A percentile compares a stretch with the other conserved stretches of the same genome.
These are phyloP conservation scores for Trachelipus rathkii DNA, from an alignment of 1,140 invertebrate genomes.

Conservation along the genomic window DNA sequence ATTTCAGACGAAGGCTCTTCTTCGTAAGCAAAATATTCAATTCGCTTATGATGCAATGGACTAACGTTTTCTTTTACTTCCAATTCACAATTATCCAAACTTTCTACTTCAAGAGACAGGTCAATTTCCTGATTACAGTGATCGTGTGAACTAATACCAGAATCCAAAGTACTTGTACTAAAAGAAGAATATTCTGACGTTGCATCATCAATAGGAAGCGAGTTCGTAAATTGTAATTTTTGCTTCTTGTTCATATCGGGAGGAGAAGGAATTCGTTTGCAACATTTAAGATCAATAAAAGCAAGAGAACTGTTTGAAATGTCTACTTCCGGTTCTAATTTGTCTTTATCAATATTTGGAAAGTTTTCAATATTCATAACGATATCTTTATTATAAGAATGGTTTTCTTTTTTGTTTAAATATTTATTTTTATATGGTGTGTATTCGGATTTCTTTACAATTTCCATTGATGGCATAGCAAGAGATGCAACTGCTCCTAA, in stretches of 20 bases:
- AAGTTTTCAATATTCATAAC: background rate
- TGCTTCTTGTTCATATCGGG: background rate
- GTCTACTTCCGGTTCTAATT: background rate
- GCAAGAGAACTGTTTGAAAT: background rate
- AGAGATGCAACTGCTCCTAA: constrained; percentile 6
- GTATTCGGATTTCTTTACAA: background rate
- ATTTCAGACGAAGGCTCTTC: background rate
- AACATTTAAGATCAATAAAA: background rate
- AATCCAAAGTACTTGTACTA: constrained; percentile 1
- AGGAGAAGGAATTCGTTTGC: background rate
- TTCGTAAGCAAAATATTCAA: background rate
- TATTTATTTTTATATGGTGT: constrained; percentile 2
- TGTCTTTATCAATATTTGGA: background rate
- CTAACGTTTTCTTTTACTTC: background rate
- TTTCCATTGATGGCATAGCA: background rate
- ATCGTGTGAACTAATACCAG: background rate
- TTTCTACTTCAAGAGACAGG: background rate
- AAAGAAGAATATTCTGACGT: background rate
- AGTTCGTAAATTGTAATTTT: background rate
- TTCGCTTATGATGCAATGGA: background rate
- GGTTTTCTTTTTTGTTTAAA: background rate
- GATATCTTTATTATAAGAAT: background rate
- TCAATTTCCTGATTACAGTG: background rate
- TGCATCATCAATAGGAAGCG: background rate
- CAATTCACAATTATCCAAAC: background rate